phyloP scores from a whole-genome alignment of 2,888 invertebrate genomes.

The Pammene aurita region DNA sequence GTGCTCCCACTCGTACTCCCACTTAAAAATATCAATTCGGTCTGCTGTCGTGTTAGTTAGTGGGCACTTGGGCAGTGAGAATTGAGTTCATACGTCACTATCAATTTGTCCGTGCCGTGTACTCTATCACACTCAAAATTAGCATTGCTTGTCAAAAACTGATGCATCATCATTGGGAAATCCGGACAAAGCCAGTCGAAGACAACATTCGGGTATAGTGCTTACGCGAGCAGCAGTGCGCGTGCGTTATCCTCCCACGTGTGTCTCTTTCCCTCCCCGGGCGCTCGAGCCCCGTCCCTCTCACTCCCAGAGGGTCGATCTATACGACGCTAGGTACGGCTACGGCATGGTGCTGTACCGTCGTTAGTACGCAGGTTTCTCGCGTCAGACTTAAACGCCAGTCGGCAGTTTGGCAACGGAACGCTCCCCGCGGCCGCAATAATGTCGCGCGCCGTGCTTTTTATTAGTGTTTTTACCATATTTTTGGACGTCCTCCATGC shows the following conservation, averaged over 20 bases:
- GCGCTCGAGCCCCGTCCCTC: conserved; percentile 53
- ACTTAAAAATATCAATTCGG: conserved; percentile 27
- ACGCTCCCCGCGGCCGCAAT: conserved; percentile 77
- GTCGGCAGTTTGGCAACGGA: conserved; percentile 62
- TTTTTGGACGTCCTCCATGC: conserved; percentile 83
- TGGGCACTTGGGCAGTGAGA: conserved; percentile 12
- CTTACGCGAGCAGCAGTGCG: conserved; percentile 71
- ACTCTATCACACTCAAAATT: conserved; percentile 40
- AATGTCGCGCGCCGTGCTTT: conserved; percentile 85
- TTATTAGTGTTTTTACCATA: conserved; percentile 84
- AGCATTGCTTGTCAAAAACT: conserved; percentile 56
- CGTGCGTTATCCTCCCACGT: conserved; percentile 73
- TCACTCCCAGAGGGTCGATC: conserved; percentile 80
- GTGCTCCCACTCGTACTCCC: conserved; percentile 17
- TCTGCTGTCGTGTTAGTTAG: conserved; percentile 9
- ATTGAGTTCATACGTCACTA: conserved; percentile 32
- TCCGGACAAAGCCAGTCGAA: conserved; percentile 78
- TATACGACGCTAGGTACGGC: conserved; percentile 80
- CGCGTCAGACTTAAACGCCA: conserved; percentile 73
- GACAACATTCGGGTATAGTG: conserved; percentile 73
- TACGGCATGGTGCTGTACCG: conserved; percentile 68
- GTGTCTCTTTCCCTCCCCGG: conserved; percentile 57
- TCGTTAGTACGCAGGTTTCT: conserved; percentile 80
- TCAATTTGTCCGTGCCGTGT: conserved; percentile 33
- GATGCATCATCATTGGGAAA: conserved; percentile 79